A percentile compares a stretch with the other conserved stretches of the same genome.
Conservation (phyloP, 2,888 invertebrate genomes). For the Xiphydria camelus region DNA sequence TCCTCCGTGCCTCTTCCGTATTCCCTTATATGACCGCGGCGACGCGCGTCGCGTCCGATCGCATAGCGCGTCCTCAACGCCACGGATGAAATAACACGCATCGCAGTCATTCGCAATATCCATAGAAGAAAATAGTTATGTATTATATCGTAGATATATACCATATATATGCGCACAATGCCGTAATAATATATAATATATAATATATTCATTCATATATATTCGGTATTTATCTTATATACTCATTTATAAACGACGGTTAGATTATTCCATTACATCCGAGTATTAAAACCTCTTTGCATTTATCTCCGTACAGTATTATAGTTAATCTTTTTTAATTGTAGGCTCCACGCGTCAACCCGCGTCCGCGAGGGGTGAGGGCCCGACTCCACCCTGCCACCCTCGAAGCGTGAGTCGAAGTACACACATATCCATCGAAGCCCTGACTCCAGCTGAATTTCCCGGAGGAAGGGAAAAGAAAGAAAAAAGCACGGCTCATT, state of each 20-base stretch:
- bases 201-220: constrained; percentile 31
- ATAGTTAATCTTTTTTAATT: constrained; percentile 4
- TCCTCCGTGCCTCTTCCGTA: neutral
- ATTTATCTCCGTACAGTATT: constrained; percentile 8
- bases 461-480: too few species aligned
- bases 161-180: constrained; percentile 40
- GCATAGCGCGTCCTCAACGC: constrained; percentile 21
- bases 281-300: constrained; percentile 40
- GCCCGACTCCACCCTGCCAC: too few species aligned
- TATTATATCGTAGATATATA: constrained; percentile 21
- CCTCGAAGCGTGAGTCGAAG: neutral
- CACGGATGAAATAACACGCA: constrained; percentile 35
- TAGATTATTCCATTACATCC: constrained; percentile 43
- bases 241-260: constrained; percentile 47
- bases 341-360: too few species aligned
- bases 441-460: constrained; percentile 15
- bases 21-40: neutral
- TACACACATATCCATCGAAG: neutral
- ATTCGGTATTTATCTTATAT: constrained; percentile 30
- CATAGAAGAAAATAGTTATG: constrained; percentile 54
- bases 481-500: constrained; percentile 14
- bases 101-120: constrained; percentile 46
- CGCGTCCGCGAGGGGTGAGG: constrained; percentile 15
- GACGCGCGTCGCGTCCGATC: constrained; percentile 11
- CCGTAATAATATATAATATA: constrained; percentile 32